A percentile compares a stretch with the other conserved stretches of the same genome.
Conservation (phyloP, 2,797 vertebrate species). For the Bradypus variegatus region DNA sequence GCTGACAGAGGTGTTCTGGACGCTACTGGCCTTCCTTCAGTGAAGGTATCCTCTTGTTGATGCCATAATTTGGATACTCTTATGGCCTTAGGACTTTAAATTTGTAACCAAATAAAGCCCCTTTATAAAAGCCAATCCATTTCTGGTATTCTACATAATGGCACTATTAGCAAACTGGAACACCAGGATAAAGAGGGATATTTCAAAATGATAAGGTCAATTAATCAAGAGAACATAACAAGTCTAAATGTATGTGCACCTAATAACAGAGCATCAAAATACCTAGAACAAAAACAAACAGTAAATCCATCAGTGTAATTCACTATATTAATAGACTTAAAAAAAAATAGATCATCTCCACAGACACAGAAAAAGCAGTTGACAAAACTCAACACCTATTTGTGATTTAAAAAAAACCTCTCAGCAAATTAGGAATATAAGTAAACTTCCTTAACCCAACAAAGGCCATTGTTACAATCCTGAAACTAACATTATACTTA, state of each 20-base stretch:
- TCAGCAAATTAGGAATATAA: constrained; percentile 20
- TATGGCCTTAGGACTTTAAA: too few relatives aligned
- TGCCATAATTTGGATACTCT: too few relatives aligned
- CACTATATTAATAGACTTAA: neutral
- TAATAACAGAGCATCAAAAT: neutral
- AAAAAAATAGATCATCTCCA: neutral
- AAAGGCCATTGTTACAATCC: neutral
- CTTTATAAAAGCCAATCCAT: too few relatives aligned
- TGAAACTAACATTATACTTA: neutral
- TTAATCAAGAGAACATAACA: constrained; percentile 1
- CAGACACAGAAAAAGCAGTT: neutral
- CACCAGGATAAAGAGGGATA: neutral
- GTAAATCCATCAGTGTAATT: neutral
- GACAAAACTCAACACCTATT: neutral
- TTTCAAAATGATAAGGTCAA: neutral
- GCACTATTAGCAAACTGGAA: neutral
- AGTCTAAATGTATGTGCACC: neutral
- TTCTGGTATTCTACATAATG: too few relatives aligned
- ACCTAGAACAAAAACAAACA: neutral
- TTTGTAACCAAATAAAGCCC: too few relatives aligned
- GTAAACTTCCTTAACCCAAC: neutral
- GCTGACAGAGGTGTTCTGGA: too few relatives aligned
- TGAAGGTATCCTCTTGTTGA: too few relatives aligned
- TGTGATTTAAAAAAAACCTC: neutral
- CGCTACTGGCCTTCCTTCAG: too few relatives aligned